These are phyloP conservation scores for Lepidochrysops patricia DNA, from an alignment of 2,888 invertebrate genomes.

Conservation along the genomic window DNA sequence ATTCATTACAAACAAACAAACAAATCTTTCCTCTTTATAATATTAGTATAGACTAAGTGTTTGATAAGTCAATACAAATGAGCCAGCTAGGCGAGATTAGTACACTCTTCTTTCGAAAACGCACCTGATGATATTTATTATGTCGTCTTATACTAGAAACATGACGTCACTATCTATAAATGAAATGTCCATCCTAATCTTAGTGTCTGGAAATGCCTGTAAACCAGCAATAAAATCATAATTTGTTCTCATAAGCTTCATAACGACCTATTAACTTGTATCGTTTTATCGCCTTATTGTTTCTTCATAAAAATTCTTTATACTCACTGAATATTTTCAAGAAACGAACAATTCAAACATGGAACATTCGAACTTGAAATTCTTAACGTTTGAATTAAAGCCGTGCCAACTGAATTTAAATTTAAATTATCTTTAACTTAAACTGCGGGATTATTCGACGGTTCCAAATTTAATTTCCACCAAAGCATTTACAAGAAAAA, in stretches of 20 bases:
- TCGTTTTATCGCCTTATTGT: background rate
- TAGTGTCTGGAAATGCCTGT: background rate
- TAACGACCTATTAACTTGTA: constrained; percentile 5
- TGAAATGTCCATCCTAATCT: background rate
- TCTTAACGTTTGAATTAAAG: background rate
- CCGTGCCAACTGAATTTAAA: background rate
- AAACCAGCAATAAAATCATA: background rate
- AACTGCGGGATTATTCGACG: background rate
- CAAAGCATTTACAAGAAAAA: constrained; percentile 4
- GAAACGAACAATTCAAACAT: no score
- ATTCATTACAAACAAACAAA: no score
- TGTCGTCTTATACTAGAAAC: background rate
- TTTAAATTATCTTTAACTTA: background rate
- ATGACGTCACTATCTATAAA: background rate
- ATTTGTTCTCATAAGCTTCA: constrained; percentile 2
- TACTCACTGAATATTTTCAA: background rate
- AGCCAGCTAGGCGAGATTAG: no score
- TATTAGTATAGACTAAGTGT: no score
- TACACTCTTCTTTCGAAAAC: no score
- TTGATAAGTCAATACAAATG: no score
- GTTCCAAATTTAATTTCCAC: constrained; percentile 1
- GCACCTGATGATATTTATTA: no score
- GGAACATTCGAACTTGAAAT: background rate
- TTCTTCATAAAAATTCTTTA: background rate
- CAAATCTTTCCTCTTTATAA: no score